phyloP scores from a whole-genome alignment of 2,888 invertebrate genomes.

The Proisotoma minuta region DNA sequence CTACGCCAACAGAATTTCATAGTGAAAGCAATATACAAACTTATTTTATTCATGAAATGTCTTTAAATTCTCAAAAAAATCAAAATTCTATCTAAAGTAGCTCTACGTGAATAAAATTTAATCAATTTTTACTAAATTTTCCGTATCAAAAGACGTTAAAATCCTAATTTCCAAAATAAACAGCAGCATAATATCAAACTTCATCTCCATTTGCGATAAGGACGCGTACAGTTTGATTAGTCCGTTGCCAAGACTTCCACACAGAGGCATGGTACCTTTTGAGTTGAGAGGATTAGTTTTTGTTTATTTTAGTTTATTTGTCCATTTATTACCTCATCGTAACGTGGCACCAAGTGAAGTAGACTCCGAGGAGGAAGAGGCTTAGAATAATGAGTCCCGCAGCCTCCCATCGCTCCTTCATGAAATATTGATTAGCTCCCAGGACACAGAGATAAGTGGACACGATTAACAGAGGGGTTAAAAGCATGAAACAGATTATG shows the following conservation, averaged over 20 bases:
- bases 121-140: too few relatives aligned
- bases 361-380: constrained; percentile 43
- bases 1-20: too few relatives aligned
- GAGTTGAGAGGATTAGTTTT: background rate
- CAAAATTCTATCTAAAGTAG: too few relatives aligned
- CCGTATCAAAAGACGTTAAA: too few relatives aligned
- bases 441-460: constrained; percentile 51
- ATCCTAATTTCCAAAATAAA: too few relatives aligned
- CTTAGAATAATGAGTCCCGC: constrained; percentile 45
- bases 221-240: constrained; percentile 1
- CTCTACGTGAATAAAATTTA: too few relatives aligned
- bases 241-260: constrained; percentile 7
- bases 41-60: too few relatives aligned
- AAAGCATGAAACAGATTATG: constrained; percentile 51
- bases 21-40: too few relatives aligned
- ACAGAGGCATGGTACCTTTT: constrained; percentile 3
- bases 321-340: constrained; percentile 39
- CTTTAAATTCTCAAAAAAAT: too few relatives aligned
- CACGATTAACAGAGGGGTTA: constrained; percentile 52
- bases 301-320: background rate
- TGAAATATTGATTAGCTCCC: constrained; percentile 49
- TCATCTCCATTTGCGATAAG: too few relatives aligned
- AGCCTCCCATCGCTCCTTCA: constrained; percentile 46
- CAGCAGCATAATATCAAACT: too few relatives aligned
- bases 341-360: constrained; percentile 47